Evolutionary conservation across 1,140 invertebrate species (phyloP).

Genomic region (Formica selysi): DNA sequence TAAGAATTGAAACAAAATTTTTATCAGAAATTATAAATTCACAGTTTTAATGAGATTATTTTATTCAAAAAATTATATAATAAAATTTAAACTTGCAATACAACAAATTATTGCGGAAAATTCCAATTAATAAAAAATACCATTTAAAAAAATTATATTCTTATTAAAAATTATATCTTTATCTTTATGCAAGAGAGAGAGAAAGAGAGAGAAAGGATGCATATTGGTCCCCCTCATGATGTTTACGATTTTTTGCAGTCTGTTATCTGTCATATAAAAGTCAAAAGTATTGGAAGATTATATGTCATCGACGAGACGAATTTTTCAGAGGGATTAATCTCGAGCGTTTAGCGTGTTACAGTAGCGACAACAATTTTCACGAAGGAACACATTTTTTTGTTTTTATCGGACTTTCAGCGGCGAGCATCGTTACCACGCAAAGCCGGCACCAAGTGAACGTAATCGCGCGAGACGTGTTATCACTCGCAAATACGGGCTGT

Average conservation of each 20-base stretch:
- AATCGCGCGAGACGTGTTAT: conserved; percentile 56
- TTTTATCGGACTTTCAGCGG: background rate
- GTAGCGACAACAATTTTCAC: background rate
- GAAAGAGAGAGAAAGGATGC: no score
- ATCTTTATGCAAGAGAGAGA: background rate
- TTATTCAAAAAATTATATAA: background rate
- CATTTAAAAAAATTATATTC: no score
- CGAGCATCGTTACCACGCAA: background rate
- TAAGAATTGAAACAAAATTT: background rate
- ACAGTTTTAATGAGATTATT: background rate
- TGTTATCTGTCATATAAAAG: conserved; percentile 45
- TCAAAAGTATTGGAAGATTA: conserved; percentile 31
- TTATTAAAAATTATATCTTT: background rate
- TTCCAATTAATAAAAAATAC: background rate
- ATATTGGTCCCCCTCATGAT: background rate
- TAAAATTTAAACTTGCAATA: conserved; percentile 19
- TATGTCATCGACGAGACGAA: conserved; percentile 11
- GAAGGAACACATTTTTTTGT: background rate
- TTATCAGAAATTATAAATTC: background rate
- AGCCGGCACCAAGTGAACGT: conserved; percentile 12
- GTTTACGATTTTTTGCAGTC: background rate
- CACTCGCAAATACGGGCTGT: conserved; percentile 48
- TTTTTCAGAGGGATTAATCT: conserved; percentile 37
- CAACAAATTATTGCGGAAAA: background rate
- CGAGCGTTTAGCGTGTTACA: background rate